These are phyloP conservation scores for Melinaea marsaeus DNA, from an alignment of 2,888 invertebrate genomes.

Conservation along the genomic window DNA sequence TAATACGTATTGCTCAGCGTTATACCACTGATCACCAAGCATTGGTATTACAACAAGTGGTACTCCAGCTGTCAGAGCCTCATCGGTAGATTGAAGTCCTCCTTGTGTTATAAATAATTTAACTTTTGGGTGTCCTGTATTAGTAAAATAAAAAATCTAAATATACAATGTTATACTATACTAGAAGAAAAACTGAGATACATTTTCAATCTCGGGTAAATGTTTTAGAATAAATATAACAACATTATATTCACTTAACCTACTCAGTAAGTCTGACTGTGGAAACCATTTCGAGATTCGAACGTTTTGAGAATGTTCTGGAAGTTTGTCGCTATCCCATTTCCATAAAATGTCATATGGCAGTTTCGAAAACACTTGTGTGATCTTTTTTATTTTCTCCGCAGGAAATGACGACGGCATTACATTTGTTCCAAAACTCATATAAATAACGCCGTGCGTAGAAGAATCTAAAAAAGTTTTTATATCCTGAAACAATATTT, in stretches of 20 bases:
- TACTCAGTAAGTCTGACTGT: slow-evolving; percentile 44
- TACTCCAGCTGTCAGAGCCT: slow-evolving; percentile 54
- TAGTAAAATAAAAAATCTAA: no score
- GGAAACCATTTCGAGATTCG: slow-evolving; percentile 55
- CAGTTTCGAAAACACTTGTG: slow-evolving; percentile 46
- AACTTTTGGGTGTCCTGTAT: slow-evolving; percentile 57
- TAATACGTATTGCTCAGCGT: slow-evolving; percentile 42
- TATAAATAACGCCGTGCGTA: slow-evolving; percentile 48
- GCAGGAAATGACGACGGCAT: slow-evolving; percentile 34
- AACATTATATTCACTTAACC: background rate
- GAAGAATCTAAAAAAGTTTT: slow-evolving; percentile 47
- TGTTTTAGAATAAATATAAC: background rate
- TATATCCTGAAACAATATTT: slow-evolving; percentile 42
- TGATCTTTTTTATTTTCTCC: slow-evolving; percentile 37
- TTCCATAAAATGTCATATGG: slow-evolving; percentile 56
- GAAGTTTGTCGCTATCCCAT: slow-evolving; percentile 48
- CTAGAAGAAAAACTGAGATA: no score
- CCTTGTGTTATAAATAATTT: slow-evolving; percentile 66
- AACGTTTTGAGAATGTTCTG: slow-evolving; percentile 45
- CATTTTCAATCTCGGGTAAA: no score
- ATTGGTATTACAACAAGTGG: slow-evolving; percentile 59
- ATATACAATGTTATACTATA: no score
- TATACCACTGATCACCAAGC: slow-evolving; percentile 58
- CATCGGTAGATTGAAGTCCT: slow-evolving; percentile 62
- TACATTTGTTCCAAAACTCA: slow-evolving; percentile 54